A percentile compares a stretch with the other conserved stretches of the same genome.
phyloP scores from a whole-genome alignment of 2,113 vertebrate genomes.

The Miniopterus natalensis region DNA sequence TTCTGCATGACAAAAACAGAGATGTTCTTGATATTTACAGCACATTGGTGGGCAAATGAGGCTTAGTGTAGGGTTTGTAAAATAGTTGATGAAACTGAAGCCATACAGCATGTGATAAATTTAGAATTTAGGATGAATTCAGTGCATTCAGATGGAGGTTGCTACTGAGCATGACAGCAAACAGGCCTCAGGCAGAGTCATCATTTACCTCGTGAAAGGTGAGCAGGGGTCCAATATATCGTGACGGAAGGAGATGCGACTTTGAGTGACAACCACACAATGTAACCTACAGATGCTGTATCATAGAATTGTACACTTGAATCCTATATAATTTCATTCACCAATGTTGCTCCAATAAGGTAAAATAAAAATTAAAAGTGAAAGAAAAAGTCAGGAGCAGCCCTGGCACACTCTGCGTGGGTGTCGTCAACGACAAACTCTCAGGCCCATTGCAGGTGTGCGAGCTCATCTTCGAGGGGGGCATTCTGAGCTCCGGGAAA shows the following conservation, averaged over 20 bases:
- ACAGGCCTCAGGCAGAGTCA: not conserved
- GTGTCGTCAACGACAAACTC: not conserved
- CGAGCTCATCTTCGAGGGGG: not conserved
- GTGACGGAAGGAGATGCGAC: not conserved
- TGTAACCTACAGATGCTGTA: not conserved
- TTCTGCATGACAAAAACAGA: not conserved
- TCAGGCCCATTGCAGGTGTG: not conserved
- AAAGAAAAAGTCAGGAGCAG: not conserved
- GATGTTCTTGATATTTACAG: not conserved
- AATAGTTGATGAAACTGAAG: not conserved
- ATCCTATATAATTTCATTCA: not conserved
- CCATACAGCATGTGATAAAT: not conserved
- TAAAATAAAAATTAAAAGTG: not conserved
- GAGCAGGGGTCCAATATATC: too few species aligned
- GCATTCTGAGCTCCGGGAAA: not conserved
- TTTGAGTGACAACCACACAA: not conserved
- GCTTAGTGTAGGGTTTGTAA: not conserved
- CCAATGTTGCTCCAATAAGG: not conserved
- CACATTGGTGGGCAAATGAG: not conserved
- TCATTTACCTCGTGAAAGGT: not conserved
- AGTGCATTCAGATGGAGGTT: not conserved
- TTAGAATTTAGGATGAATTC: not conserved
- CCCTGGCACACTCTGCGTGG: not conserved
- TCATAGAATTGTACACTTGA: fast-evolving
- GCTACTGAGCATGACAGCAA: not conserved